Conservation (phyloP, 2,113 vertebrate species). For the Corythoichthys intestinalis region DNA sequence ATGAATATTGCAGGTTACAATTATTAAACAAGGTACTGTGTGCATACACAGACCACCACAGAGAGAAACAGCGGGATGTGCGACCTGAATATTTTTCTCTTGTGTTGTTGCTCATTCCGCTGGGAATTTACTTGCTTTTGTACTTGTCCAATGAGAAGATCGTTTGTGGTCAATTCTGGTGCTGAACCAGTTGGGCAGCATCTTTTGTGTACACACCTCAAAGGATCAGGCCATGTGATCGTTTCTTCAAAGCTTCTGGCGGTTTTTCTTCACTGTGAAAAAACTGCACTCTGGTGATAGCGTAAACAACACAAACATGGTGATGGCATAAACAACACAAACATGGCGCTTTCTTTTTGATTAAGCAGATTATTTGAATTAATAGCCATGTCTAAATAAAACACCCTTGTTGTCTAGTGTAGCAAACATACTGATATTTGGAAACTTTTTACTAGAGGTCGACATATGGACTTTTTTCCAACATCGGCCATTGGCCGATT, state of each 20-base stretch:
- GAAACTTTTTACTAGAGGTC: background rate
- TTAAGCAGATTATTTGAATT: background rate
- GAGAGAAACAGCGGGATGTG: conserved; percentile 17
- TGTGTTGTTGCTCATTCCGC: conserved; percentile 46
- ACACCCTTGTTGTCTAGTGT: background rate
- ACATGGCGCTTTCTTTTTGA: background rate
- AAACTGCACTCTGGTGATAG: background rate
- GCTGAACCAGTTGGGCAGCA: conserved; percentile 34
- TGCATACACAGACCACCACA: background rate
- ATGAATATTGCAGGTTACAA: background rate
- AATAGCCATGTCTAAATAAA: background rate
- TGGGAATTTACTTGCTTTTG: conserved; percentile 54
- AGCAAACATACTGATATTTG: background rate
- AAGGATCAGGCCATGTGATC: conserved; percentile 40
- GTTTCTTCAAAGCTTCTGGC: conserved; percentile 27
- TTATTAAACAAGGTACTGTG: conserved; percentile 1
- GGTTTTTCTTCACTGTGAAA: conserved; percentile 30
- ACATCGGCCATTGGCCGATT: too few species aligned
- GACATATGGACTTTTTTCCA: too few species aligned
- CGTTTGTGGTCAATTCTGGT: conserved; percentile 47
- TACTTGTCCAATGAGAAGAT: conserved; percentile 54
- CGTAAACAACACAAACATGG: background rate
- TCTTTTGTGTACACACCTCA: conserved; percentile 36
- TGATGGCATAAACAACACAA: too few species aligned
- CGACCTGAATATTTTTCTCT: conserved; percentile 58